These are phyloP conservation scores for Yponomeuta sedellus DNA, from an alignment of 2,888 invertebrate genomes.

Conservation along the genomic window DNA sequence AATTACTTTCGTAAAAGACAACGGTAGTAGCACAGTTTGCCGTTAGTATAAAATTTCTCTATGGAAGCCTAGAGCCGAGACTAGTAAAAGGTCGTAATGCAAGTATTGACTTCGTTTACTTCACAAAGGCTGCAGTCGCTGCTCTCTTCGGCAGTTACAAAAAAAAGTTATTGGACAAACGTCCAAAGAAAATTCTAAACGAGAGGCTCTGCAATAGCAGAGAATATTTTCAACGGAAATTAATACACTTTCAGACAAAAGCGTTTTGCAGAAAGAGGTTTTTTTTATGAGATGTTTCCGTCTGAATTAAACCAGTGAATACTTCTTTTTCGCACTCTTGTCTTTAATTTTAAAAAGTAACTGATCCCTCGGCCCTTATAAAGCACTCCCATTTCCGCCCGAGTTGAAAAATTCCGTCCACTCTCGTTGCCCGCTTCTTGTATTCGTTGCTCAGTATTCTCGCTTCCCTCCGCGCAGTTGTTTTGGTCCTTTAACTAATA, in stretches of 20 bases:
- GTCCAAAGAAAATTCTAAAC: constrained; percentile 11
- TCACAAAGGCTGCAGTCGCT: constrained; percentile 35
- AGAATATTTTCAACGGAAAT: not conserved
- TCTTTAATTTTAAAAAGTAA: constrained; percentile 14
- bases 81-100: constrained; percentile 43
- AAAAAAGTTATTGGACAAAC: constrained; percentile 29
- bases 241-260: not conserved
- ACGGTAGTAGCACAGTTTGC: constrained; percentile 18
- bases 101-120: constrained; percentile 44
- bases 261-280: not conserved
- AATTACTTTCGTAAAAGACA: not conserved
- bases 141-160: constrained; percentile 36
- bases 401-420: constrained; percentile 24
- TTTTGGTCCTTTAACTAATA: constrained; percentile 26
- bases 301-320: not conserved
- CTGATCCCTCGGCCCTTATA: constrained; percentile 10
- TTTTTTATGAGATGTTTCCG: not conserved
- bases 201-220: not conserved
- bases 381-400: constrained; percentile 13
- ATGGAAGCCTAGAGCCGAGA: constrained; percentile 27
- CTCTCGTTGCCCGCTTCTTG: constrained; percentile 15
- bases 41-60: constrained; percentile 38
- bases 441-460: constrained; percentile 24
- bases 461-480: constrained; percentile 23
- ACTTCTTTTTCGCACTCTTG: constrained; percentile 1